Conservation (phyloP, 2,113 vertebrate genomes). For the Eudyptes chrysolophus region DNA sequence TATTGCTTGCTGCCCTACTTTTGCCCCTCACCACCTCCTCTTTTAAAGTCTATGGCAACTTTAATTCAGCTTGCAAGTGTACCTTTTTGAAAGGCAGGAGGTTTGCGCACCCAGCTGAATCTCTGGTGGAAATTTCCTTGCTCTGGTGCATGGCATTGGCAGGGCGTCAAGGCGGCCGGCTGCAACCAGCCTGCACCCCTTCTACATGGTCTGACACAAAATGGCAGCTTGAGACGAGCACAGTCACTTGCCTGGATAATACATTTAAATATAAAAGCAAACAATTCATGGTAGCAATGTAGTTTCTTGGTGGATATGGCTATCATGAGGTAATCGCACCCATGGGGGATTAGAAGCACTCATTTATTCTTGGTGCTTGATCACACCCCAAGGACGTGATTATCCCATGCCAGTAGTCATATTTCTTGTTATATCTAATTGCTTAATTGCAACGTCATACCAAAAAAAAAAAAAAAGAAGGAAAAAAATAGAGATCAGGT, state of each 20-base stretch:
- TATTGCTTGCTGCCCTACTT: constrained; percentile 57
- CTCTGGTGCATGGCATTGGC: fast-evolving
- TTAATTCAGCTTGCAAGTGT: not conserved
- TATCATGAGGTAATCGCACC: constrained; percentile 6
- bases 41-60: not conserved
- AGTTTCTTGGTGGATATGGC: not conserved
- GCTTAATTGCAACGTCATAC: constrained; percentile 19
- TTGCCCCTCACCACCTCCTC: constrained; percentile 38
- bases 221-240: not conserved
- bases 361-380: constrained; percentile 31
- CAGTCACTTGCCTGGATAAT: not conserved
- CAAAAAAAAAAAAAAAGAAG: not conserved
- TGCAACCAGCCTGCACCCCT: not conserved
- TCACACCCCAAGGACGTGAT: constrained; percentile 53
- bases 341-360: not conserved
- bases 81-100: not conserved
- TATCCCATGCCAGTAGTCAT: constrained; percentile 36
- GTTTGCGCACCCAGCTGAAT: not conserved
- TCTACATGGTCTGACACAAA: not conserved
- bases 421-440: constrained; percentile 12
- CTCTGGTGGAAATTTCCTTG: constrained; percentile 12
- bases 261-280: not conserved
- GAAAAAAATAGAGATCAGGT: not conserved
- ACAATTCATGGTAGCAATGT: not conserved
- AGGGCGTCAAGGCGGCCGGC: fast-evolving